phyloP scores from a whole-genome alignment of 2,113 vertebrate genomes.

The Halcyon senegalensis region DNA sequence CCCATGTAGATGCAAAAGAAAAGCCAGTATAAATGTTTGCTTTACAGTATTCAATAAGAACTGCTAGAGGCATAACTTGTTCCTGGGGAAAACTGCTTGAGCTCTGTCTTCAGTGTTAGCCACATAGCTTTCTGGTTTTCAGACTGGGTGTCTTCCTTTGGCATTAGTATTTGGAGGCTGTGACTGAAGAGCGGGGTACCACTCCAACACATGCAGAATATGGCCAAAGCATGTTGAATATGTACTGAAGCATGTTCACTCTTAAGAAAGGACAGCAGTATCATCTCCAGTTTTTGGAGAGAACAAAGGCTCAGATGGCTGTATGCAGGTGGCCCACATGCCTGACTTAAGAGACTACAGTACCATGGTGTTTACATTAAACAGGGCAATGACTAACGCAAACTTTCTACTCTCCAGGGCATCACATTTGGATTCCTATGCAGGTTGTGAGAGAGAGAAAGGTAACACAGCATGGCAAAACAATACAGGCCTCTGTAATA shows the following conservation, averaged over 20 bases:
- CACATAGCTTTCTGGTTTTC: not conserved
- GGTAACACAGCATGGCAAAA: not conserved
- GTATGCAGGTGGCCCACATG: not conserved
- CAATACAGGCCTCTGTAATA: not conserved
- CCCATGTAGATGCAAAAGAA: constrained; percentile 4
- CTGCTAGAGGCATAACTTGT: constrained; percentile 6
- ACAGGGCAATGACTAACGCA: not conserved
- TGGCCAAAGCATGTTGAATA: not conserved
- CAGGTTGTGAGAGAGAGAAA: not conserved
- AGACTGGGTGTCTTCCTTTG: not conserved
- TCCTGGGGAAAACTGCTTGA: constrained; percentile 10
- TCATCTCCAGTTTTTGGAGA: not conserved
- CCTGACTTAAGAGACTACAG: not conserved
- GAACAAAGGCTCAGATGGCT: not conserved
- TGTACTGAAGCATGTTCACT: not conserved
- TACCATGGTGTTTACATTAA: not conserved
- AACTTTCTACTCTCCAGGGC: not conserved
- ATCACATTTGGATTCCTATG: not conserved
- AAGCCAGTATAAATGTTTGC: constrained; percentile 63
- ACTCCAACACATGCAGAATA: not conserved
- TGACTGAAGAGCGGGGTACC: not conserved
- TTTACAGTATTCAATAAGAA: constrained; percentile 15
- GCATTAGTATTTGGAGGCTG: not conserved
- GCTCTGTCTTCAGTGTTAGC: not conserved
- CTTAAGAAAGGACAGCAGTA: not conserved